These are phyloP conservation scores for Calameuta pallipes DNA, from an alignment of 2,888 invertebrate genomes.

Conservation along the genomic window DNA sequence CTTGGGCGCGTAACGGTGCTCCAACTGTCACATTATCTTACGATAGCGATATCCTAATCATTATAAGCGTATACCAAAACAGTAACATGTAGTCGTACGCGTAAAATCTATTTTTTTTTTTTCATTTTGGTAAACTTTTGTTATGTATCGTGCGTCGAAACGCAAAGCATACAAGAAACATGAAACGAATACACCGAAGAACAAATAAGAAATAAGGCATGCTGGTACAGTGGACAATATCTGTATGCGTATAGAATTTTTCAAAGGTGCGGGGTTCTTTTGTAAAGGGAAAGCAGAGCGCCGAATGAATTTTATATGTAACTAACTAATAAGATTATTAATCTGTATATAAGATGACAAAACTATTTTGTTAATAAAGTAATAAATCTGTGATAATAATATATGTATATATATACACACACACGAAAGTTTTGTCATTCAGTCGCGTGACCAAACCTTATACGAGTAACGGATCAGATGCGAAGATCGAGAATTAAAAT, in stretches of 20 bases:
- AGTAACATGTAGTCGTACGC: background rate
- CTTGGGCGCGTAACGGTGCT: background rate
- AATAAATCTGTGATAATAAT: constrained; percentile 46
- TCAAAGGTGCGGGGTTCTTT: background rate
- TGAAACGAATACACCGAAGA: background rate
- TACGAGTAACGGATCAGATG: background rate
- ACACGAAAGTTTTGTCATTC: background rate
- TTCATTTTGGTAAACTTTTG: background rate
- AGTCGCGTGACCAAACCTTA: background rate
- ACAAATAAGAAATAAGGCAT: background rate
- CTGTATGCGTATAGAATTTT: background rate
- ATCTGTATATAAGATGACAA: constrained; percentile 50
- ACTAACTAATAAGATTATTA: constrained; percentile 26
- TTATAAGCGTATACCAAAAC: background rate
- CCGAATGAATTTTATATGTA: constrained; percentile 39
- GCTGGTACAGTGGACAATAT: background rate
- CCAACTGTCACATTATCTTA: background rate
- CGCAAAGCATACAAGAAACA: background rate
- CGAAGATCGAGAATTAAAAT: background rate
- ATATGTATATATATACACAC: background rate
- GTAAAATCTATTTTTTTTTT: background rate
- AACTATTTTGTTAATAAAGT: constrained; percentile 59
- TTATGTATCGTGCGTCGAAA: background rate
- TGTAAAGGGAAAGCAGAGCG: background rate
- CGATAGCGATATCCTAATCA: background rate